Evolutionary conservation across 23 tunicate species (phyloP).

Genomic region (Ascidia mentula): DNA sequence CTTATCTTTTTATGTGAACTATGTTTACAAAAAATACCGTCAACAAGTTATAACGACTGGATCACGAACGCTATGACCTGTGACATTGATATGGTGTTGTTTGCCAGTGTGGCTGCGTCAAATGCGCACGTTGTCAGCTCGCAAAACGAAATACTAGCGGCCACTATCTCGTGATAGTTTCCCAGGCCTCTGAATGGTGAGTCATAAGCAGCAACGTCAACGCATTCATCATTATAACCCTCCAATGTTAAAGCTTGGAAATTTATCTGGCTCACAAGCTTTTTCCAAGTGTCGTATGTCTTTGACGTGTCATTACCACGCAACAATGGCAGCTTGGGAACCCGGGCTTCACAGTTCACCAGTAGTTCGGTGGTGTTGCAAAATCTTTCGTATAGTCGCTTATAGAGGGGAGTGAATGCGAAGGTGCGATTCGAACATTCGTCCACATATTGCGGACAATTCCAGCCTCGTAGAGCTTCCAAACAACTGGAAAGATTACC

Average conservation of each 20-base stretch:
- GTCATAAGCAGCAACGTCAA: conserved; percentile 26
- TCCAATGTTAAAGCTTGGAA: not conserved
- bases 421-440: conserved; percentile 8
- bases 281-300: not conserved
- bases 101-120: conserved; percentile 16
- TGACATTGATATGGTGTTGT: too few relatives aligned
- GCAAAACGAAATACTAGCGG: conserved; percentile 34
- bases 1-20: too few relatives aligned
- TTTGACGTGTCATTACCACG: not conserved
- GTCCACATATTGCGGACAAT: conserved; percentile 5
- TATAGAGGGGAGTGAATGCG: conserved; percentile 1
- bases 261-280: not conserved
- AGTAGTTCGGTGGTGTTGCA: conserved; percentile 9
- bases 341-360: not conserved
- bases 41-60: too few relatives aligned
- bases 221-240: conserved; percentile 18
- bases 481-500: not conserved
- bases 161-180: conserved; percentile 33
- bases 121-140: conserved; percentile 25
- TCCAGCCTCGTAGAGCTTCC: conserved; percentile 13
- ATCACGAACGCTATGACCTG: too few relatives aligned
- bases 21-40: too few relatives aligned
- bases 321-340: not conserved
- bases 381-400: not conserved
- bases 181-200: conserved; percentile 28